A percentile compares a stretch with the other conserved stretches of the same genome.
Evolutionary conservation across 2,113 vertebrate species (phyloP).

Genomic region (Chaenocephalus aceratus): DNA sequence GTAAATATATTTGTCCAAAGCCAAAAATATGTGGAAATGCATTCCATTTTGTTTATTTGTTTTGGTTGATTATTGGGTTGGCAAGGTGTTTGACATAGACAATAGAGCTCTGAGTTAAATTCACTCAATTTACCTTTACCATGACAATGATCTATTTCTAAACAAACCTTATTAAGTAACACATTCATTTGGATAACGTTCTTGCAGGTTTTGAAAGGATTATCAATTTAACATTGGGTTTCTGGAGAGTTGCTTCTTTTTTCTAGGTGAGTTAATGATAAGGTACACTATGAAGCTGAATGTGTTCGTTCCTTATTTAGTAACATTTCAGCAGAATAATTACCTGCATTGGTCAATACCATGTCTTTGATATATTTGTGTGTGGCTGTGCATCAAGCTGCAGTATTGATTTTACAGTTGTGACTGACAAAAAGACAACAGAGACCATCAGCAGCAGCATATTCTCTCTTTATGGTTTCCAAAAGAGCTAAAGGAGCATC

Average conservation of each 20-base stretch:
- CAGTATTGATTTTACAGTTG: conserved; percentile 17
- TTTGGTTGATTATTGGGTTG: too few relatives aligned
- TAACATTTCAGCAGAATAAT: background rate
- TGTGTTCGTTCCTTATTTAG: background rate
- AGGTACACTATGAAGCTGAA: background rate
- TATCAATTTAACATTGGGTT: background rate
- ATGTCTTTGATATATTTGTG: conserved; percentile 7
- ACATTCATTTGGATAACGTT: background rate
- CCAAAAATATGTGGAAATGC: too few relatives aligned
- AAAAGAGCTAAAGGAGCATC: conserved; percentile 29
- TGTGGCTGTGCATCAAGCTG: background rate
- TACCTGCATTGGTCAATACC: background rate
- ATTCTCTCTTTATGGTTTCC: conserved; percentile 33
- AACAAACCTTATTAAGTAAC: background rate
- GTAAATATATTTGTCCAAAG: too few relatives aligned
- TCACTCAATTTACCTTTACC: background rate
- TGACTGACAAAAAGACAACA: conserved; percentile 22
- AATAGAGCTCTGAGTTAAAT: background rate
- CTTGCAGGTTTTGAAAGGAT: background rate
- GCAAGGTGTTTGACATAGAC: background rate
- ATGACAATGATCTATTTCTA: background rate
- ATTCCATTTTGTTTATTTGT: too few relatives aligned
- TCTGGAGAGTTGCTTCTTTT: background rate
- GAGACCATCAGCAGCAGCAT: conserved; percentile 14
- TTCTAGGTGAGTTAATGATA: background rate